Evolutionary conservation across 2,797 vertebrate species (phyloP), one percentile per base, ranked within the genome.

Genomic region (Gallinago solitaria): DNA sequence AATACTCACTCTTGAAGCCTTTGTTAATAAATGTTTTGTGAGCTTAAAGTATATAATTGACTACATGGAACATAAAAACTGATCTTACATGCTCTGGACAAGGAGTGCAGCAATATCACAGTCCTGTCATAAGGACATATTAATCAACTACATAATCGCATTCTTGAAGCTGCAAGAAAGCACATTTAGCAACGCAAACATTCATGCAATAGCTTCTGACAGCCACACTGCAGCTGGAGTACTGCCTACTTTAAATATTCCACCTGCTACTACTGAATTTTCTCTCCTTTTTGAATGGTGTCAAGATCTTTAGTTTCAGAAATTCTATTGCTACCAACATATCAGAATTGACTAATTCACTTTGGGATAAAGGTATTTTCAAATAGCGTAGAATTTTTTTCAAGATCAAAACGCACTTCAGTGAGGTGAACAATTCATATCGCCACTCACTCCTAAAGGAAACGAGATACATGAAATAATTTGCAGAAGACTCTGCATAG

Each of bases 141-240:
- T 90, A 92, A 87, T 89, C 59, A 92, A 56, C 77, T 73, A 77
- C 2, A 6, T 88, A 91, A 93, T 95, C 61, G 79, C 17, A 47
- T 32, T 86, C 85, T 77, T n/a, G 7, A 94, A 90, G 39, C 77
- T 51, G 57, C 70, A 87, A 37, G 47, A 83, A 95, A 89, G 54
- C 45, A 12, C 56, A 43, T 67, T 90, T 61, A 80, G 57, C 71
- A 50, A 60, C 21, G 77, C 12, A 91, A 60, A 92, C 39, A 91
- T 91, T 57, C 67, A 77, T 10, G 3, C 68, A 93, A 73, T 76
- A 92, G n/a, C 32, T 93, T 95, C 76, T 81, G 69, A 87, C 23
- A 78, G 79, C 53, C 87, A 94, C 48, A 48, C 12, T 57, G 47
- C 27, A 87, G 37, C 21, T 2, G 0, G 14, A 74, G 20, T n/a